These are phyloP conservation scores for Lagodon rhomboides DNA, from an alignment of 2,797 vertebrate species.

Conservation along the genomic window DNA sequence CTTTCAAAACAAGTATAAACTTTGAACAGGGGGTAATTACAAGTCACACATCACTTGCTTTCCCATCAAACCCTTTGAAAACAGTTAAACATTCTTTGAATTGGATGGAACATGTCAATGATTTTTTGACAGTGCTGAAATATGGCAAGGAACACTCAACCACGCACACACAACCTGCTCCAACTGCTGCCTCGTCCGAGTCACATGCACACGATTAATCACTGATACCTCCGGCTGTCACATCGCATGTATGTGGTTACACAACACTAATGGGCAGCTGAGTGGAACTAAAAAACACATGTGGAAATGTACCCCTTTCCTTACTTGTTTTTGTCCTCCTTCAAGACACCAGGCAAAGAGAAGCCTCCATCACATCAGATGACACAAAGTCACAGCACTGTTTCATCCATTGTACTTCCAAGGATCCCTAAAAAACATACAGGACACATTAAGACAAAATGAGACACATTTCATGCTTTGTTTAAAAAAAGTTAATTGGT, in stretches of 20 bases:
- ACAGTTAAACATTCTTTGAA: conserved; percentile 85
- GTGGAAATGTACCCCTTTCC: conserved; percentile 40
- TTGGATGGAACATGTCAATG: conserved; percentile 79
- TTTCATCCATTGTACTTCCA: background rate
- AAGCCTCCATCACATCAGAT: conserved; percentile 16
- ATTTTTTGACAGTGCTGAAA: conserved; percentile 77
- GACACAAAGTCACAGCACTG: conserved; percentile 10
- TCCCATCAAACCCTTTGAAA: conserved; percentile 74
- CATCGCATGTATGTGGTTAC: conserved; percentile 53
- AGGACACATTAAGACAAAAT: background rate
- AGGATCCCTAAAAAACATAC: conserved; percentile 16
- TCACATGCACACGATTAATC: conserved; percentile 77
- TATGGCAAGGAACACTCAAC: conserved; percentile 63
- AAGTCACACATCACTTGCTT: conserved; percentile 78
- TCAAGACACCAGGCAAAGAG: background rate
- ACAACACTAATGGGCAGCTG: conserved; percentile 75
- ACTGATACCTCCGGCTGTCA: conserved; percentile 75
- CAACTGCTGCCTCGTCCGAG: conserved; percentile 58
- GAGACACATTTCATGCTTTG: background rate
- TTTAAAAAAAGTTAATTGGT: background rate
- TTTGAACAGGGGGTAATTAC: conserved; percentile 85
- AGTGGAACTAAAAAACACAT: conserved; percentile 73
- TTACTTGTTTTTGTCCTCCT: conserved; percentile 55
- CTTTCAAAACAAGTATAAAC: conserved; percentile 82
- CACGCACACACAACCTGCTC: conserved; percentile 63